These are phyloP conservation scores for Toxotes jaculatrix DNA, from an alignment of 2,113 vertebrate species.

Conservation along the genomic window DNA sequence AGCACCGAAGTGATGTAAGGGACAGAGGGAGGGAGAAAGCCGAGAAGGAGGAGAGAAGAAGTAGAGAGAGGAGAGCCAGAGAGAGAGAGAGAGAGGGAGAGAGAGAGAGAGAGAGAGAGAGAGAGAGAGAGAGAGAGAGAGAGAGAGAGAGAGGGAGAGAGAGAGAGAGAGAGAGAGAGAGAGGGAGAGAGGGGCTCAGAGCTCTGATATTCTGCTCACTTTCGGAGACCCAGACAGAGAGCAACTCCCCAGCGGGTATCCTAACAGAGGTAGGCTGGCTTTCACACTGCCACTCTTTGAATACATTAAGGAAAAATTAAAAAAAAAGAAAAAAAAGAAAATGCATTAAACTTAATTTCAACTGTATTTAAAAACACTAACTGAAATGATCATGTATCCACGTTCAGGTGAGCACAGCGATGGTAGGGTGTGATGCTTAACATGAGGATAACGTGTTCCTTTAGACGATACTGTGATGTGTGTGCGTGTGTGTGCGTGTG, in stretches of 20 bases:
- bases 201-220: constrained; percentile 68
- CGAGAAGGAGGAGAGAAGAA: constrained; percentile 49
- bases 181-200: constrained; percentile 28
- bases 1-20: constrained; percentile 78
- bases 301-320: neutral
- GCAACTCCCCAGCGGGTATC: constrained; percentile 65
- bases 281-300: constrained; percentile 26
- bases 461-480: neutral
- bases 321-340: neutral
- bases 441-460: neutral
- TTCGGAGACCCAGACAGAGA: constrained; percentile 71
- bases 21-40: constrained; percentile 55
- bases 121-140: constrained; percentile 16
- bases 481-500: neutral
- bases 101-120: constrained; percentile 19
- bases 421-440: neutral
- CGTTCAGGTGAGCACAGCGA: neutral
- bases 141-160: constrained; percentile 8
- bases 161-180: constrained; percentile 19
- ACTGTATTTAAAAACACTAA: neutral
- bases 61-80: constrained; percentile 23
- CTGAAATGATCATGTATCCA: too few relatives aligned
- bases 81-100: constrained; percentile 5
- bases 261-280: constrained; percentile 74
- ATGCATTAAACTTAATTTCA: neutral